Percentiles rank a stretch among this genome's conserved stretches.
phyloP scores from a whole-genome alignment of 2,113 vertebrate species.

The Melanerpes aurifrons region DNA sequence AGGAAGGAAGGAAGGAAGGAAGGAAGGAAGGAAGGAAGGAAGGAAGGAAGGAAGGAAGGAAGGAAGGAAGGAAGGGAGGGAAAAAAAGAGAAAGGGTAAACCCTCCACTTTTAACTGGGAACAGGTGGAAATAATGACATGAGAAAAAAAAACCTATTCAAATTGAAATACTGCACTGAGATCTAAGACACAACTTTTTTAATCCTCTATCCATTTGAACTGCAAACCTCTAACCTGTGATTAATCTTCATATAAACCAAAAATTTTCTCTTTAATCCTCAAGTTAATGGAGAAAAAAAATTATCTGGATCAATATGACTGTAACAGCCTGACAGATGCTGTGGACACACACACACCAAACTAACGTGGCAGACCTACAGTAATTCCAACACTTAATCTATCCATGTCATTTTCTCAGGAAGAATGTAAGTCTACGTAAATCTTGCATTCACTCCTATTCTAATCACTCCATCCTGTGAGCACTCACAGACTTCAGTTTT shows the following conservation, averaged over 20 bases:
- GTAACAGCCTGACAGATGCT: background rate
- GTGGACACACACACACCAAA: background rate
- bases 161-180: constrained; percentile 7
- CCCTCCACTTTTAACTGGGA: background rate
- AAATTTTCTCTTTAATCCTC: constrained; percentile 21
- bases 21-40: too few relatives aligned
- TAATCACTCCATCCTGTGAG: background rate
- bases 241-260: constrained; percentile 36
- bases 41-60: too few relatives aligned
- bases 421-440: background rate
- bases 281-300: constrained; percentile 35
- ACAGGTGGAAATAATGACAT: constrained; percentile 36
- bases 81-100: background rate
- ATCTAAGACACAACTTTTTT: constrained; percentile 8
- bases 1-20: too few relatives aligned
- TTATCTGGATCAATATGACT: background rate
- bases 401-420: constrained; percentile 22
- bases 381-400: background rate
- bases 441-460: background rate
- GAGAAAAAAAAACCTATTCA: background rate
- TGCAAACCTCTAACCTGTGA: constrained; percentile 28
- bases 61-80: too few relatives aligned
- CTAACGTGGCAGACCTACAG: background rate
- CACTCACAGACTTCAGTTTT: background rate
- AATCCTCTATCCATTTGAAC: constrained; percentile 21